Evolutionary conservation across 92 coral and sea anemone genomes (phyloP).

Genomic region (Zoanthus sociatus): DNA sequence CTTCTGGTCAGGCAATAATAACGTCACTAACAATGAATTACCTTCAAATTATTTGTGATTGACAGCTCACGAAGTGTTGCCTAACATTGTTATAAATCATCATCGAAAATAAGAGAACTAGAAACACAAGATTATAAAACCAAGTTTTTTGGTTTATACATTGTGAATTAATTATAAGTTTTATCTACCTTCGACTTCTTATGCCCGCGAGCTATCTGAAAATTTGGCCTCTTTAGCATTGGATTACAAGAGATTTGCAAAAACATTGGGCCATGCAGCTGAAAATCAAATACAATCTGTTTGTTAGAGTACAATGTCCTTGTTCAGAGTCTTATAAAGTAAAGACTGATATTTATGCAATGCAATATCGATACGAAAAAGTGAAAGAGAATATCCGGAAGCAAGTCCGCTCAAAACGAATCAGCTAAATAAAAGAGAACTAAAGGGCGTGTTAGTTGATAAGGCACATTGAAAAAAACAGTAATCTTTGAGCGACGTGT

Average conservation of each 20-base stretch:
- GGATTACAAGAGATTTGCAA: neutral
- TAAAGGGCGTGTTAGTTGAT: neutral
- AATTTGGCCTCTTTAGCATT: neutral
- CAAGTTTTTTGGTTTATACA: neutral
- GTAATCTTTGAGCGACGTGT: neutral
- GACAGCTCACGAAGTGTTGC: neutral
- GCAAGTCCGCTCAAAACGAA: slow-evolving; percentile 6
- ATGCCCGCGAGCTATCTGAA: neutral
- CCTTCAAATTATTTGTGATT: neutral
- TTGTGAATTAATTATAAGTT: neutral
- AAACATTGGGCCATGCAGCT: slow-evolving; percentile 3
- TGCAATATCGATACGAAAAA: neutral
- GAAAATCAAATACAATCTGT: neutral
- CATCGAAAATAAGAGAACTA: neutral
- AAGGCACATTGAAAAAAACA: neutral
- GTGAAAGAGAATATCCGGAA: slow-evolving; percentile 2
- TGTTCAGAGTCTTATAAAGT: neutral
- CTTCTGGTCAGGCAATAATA: neutral
- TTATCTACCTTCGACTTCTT: neutral
- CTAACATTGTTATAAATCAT: neutral
- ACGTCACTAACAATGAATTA: neutral
- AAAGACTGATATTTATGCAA: neutral
- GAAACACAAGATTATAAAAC: neutral
- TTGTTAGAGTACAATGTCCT: slow-evolving; percentile 1
- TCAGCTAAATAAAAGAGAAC: neutral